Conservation (phyloP, 2,113 vertebrate genomes). For the Tenrec ecaudatus region DNA sequence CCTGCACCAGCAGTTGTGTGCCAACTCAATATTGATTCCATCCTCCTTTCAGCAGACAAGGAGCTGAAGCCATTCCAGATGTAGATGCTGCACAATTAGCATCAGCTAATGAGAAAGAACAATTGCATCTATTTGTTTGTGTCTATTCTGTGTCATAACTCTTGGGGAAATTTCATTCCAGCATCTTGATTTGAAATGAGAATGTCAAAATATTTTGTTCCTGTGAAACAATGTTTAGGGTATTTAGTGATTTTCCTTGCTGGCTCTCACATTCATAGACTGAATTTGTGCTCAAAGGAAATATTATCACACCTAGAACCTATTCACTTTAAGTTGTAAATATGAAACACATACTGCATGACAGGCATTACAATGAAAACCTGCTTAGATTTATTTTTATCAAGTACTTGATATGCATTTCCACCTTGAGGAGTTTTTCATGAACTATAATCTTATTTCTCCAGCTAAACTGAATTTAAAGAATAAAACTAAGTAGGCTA, state of each 20-base stretch:
- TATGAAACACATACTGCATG: not conserved
- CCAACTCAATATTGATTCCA: not conserved
- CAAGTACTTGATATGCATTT: not conserved
- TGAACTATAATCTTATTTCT: not conserved
- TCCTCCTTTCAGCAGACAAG: not conserved
- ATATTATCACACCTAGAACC: not conserved
- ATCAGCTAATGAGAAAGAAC: not conserved
- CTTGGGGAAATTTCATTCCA: constrained; percentile 31
- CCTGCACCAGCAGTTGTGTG: fast-evolving
- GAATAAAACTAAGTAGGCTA: not conserved
- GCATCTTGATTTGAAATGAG: constrained; percentile 33
- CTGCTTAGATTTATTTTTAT: not conserved
- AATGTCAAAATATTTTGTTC: constrained; percentile 50
- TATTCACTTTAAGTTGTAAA: not conserved
- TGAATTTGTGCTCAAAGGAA: constrained; percentile 38
- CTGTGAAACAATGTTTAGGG: not conserved
- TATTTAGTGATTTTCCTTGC: not conserved
- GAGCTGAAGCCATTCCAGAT: fast-evolving
- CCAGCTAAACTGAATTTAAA: not conserved
- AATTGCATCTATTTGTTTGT: not conserved
- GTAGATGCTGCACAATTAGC: not conserved
- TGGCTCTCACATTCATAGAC: constrained; percentile 62
- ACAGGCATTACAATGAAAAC: not conserved
- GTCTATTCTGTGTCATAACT: constrained; percentile 13
- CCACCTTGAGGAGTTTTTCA: not conserved